Evolutionary conservation across 1,140 invertebrate genomes (phyloP).

Genomic region (Phocides pigmalion): DNA sequence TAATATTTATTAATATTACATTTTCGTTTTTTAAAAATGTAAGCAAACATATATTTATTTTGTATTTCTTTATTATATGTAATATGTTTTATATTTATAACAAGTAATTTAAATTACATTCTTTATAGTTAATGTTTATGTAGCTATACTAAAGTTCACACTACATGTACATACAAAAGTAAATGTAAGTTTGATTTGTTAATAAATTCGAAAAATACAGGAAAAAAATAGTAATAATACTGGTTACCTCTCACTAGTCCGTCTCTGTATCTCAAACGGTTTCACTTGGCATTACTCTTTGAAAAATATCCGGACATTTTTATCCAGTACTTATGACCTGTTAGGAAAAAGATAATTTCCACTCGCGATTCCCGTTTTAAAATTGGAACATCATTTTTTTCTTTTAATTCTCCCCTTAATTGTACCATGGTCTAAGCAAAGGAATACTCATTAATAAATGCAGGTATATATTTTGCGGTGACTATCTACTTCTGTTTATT

Average conservation of each 20-base stretch:
- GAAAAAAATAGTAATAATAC: too few relatives aligned
- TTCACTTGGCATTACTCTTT: slow-evolving; percentile 52
- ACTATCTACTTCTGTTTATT: background rate
- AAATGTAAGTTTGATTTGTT: too few relatives aligned
- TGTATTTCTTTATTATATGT: too few relatives aligned
- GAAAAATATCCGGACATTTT: slow-evolving; percentile 72
- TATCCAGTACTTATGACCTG: slow-evolving; percentile 64
- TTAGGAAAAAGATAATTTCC: slow-evolving; percentile 33
- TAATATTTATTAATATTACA: too few relatives aligned
- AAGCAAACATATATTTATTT: too few relatives aligned
- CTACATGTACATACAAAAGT: too few relatives aligned
- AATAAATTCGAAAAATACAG: too few relatives aligned
- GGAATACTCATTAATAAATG: slow-evolving; percentile 30
- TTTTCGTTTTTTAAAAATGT: too few relatives aligned
- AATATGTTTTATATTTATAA: too few relatives aligned
- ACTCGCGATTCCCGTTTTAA: slow-evolving; percentile 32
- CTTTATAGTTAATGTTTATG: too few relatives aligned
- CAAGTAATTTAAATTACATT: too few relatives aligned
- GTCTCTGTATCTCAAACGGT: slow-evolving; percentile 59
- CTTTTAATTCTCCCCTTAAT: slow-evolving; percentile 24
- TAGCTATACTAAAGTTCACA: too few relatives aligned
- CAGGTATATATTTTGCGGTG: background rate
- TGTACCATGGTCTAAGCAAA: slow-evolving; percentile 22
- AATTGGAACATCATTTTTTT: slow-evolving; percentile 32
- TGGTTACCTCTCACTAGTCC: slow-evolving; percentile 46